Evolutionary conservation across 2,888 invertebrate genomes (phyloP), one percentile per base, ranked within the genome.

Genomic region (Marronus borbonicus): DNA sequence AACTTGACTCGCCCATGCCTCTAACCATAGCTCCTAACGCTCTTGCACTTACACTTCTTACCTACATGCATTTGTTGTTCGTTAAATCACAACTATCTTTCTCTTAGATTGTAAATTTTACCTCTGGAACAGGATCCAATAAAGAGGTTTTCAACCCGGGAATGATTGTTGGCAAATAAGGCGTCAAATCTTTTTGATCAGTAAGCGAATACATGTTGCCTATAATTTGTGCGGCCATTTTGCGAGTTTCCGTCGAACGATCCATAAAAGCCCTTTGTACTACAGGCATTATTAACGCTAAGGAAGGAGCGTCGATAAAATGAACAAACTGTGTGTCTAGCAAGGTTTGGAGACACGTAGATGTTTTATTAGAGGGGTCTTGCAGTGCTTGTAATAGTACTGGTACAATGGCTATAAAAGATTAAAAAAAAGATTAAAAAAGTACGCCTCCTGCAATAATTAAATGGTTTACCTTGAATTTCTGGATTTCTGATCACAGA

Each of bases 171-270:
- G 97, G 97, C 85, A 99, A 90, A 89, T 99, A 99, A 0, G 99
- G 99, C 83, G 96, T 93, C 81, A 99, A 91, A 88, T 99, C 99
- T 90, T 99, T 99, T 89, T 99, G 98, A 89, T 99, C 99, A 0
- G 99, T 99, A 65, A 99, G 90, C 0, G 98, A 98, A 89, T 99
- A 99, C 98, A 99, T 99, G 89, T 99, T 99, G 78, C 99, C 98
- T 84, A 99, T 98, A 87, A 99, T 99, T 90, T 99, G 98, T 2
- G 98, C 98, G 1, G 99, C 98, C 98, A 99, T 98, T 90, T 99
- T 98, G 84, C 99, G 92, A 0, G 98, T 99, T 90, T 99, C 99
- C 0, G 99, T 98, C 70, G 97, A 97, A 81, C 99, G 92, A 89
- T 99, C 99, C 90, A 97, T 95, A 90, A 99, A 99, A 10, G 99